Evolutionary conservation across 2,888 invertebrate species (phyloP).

Genomic region (Mycogona germanica): DNA sequence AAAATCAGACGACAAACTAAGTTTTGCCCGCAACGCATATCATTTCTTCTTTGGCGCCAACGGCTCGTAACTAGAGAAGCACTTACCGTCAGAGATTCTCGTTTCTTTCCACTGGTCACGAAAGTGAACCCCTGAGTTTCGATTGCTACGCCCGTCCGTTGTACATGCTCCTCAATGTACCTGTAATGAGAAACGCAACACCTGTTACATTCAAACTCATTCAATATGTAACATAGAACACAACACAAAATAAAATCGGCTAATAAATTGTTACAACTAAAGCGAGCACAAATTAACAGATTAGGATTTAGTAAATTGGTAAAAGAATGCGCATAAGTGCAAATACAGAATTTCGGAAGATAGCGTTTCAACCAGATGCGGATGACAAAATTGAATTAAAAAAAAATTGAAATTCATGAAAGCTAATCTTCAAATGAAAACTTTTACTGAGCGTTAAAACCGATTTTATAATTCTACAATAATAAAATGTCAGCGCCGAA

Average conservation of each 20-base stretch:
- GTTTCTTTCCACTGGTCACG: slow-evolving; percentile 42
- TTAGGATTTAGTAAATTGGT: too few relatives aligned
- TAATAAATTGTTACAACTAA: background rate
- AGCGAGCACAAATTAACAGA: background rate
- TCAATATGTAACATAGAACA: background rate
- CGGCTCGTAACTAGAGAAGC: too few relatives aligned
- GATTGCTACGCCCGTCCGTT: slow-evolving; percentile 46
- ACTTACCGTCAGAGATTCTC: slow-evolving; percentile 41
- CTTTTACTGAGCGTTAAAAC: too few relatives aligned
- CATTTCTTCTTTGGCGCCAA: background rate
- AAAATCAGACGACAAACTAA: background rate
- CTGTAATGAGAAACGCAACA: slow-evolving; percentile 29
- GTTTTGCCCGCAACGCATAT: background rate
- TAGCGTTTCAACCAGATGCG: too few relatives aligned
- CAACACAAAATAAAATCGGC: background rate
- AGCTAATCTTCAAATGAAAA: too few relatives aligned
- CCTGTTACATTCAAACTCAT: background rate
- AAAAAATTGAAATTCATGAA: too few relatives aligned
- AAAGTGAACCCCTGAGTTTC: slow-evolving; percentile 46
- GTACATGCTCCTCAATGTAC: slow-evolving; percentile 46
- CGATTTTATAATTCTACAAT: too few relatives aligned
- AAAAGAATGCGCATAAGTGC: too few relatives aligned
- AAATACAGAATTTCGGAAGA: too few relatives aligned
- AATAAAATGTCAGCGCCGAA: too few relatives aligned
- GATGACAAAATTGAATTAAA: too few relatives aligned